A percentile compares a stretch with the other conserved stretches of the same genome.
Conservation (phyloP, 2,113 vertebrate genomes). For the Polypterus senegalus region DNA sequence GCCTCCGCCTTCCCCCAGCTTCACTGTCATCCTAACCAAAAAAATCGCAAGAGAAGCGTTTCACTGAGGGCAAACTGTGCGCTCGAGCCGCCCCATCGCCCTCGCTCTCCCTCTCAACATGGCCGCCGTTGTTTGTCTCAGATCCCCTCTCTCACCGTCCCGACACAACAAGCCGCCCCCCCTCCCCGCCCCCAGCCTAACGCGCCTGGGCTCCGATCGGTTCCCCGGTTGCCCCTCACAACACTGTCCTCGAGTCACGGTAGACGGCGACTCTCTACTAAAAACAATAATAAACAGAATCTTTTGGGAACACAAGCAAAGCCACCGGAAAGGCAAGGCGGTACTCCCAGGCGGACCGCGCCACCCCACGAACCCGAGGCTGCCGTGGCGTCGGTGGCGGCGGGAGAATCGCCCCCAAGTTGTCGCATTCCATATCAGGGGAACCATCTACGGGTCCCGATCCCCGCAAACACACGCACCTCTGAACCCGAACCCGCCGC, state of each 20-base stretch:
- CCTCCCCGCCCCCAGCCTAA: no score
- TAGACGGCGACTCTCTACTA: no score
- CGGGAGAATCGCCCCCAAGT: constrained; percentile 22
- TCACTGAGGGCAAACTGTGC: constrained; percentile 27
- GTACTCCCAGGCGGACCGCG: constrained; percentile 5
- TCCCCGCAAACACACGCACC: not conserved
- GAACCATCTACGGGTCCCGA: not conserved
- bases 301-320: constrained; percentile 34
- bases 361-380: constrained; percentile 64
- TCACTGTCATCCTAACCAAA: constrained; percentile 83
- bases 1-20: constrained; percentile 72
- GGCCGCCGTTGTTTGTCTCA: constrained; percentile 99
- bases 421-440: no score
- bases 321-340: not conserved
- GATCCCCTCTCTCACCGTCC: constrained; percentile 79
- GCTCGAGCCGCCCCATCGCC: constrained; percentile 24
- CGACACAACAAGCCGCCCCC: constrained; percentile 61
- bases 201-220: no score
- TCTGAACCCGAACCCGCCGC: not conserved
- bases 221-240: no score
- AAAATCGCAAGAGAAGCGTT: constrained; percentile 30
- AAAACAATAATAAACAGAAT: constrained; percentile 20
- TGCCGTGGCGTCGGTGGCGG: constrained; percentile 37
- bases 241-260: no score
- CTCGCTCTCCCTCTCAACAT: constrained; percentile 81